Base-by-base conservation (phyloP, 2,888 invertebrate species). In the Calameuta idolon region DNA sequence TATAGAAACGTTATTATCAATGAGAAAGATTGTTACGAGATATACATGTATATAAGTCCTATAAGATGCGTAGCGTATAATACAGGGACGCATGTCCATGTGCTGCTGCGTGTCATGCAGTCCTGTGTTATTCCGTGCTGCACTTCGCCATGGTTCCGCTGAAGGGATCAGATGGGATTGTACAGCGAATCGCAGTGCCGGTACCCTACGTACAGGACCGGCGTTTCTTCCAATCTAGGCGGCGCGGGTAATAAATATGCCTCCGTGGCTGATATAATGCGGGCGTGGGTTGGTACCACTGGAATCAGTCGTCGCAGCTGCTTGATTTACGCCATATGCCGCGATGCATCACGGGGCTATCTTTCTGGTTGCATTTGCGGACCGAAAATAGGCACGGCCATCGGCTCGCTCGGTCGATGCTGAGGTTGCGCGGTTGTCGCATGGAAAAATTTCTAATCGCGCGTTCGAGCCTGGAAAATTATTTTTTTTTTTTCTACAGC, bases 321-420 rank as follows among this genome's bases (percentile, higher is more conserved):
- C 89, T 90, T 89, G 90, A 90, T 90, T 90, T 90, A 90, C 90
- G 88, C 88, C 86, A 83, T 85, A 86, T 78, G 85, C 84, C 85
- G 85, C 87, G 87, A 86, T 87, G 88, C 85, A 85, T 86, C 87
- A 82, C 80, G 83, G 80, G 83, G 83, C 89, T 88, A 89, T 88
- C 89, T 86, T 87, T 83, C 84, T 83, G 84, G 85, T 84, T 87
- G 86, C 86, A 85, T 88, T 88, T 79, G 85, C 78, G 82, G 83
- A 86, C 87, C 87, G 83, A 88, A 89, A 89, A 89, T 89, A 89
- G 88, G 85, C 82, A 82, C 84, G 85, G 79, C 80, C 81, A 80
- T 82, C 84, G 71, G 31, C 34, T 34, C 33, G 4, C 71, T 31
- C 11, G 9, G 31, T 1, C 34, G 71, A 34, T 34, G 12, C 33